Base-by-base conservation (phyloP, 2,797 vertebrate genomes). In the Vireo griseus region DNA sequence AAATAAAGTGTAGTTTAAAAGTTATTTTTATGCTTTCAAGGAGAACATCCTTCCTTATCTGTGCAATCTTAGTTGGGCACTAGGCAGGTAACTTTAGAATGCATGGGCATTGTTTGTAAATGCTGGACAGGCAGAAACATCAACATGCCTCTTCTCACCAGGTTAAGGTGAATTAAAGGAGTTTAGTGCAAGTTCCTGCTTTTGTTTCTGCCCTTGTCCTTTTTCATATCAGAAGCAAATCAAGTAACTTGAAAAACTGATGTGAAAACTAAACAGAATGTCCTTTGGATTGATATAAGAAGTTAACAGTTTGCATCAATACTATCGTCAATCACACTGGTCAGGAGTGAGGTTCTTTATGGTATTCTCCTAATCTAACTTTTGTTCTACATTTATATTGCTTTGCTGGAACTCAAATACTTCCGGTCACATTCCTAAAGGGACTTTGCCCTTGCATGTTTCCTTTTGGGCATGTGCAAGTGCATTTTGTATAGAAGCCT, bases 301-400 rank as follows among this genome's bases (percentile, higher is more conserved):
- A 86, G 45, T 65, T 75, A 63, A 66, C 28, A 62, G 47, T 69
- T 92, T 95, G 48, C 57, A 88, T 88, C 88, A 67, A 52, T 35
- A 80, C 51, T 83, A 54, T 48, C 67, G 72, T 84, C 59, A 94
- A 21, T 89, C 61, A 44, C 40, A 33, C n/a, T 47, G 52, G 28
- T 91, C 80, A 88, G 66, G 93, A 92, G 74, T 73, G 80, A 90
- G 68, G 81, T 77, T 89, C 66, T 76, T 52, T 21, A 50, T 55
- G 48, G 50, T 54, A 63, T 51, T 89, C 40, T 68, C 54, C 45
- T 79, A 39, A 68, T 67, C 39, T 88, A 94, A 79, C 71, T 79
- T 88, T 66, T 61, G 31, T 88, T 91, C 61, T 86, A 85, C 58
- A 75, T 87, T 90, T 85, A 42, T 95, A 93, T 96, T 96, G 81